Evolutionary conservation across 2,888 invertebrate species (phyloP).

Genomic region (Cinara cedri): DNA sequence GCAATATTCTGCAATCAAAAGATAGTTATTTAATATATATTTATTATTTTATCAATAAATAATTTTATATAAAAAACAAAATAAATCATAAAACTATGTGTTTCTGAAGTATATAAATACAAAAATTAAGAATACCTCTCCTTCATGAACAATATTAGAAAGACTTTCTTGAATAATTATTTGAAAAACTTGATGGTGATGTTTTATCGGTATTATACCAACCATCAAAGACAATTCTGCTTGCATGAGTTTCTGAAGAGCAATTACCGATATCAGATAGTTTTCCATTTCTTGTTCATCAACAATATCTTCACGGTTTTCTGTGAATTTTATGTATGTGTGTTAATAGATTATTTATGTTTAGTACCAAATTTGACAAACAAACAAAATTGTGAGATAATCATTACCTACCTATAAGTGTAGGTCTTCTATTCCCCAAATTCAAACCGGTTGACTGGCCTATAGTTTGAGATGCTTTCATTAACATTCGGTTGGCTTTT

Average conservation of each 20-base stretch:
- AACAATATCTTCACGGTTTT: conserved; percentile 68
- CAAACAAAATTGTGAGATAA: conserved; percentile 26
- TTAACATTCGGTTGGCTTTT: conserved; percentile 82
- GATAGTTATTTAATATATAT: conserved; percentile 30
- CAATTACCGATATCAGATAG: conserved; percentile 81
- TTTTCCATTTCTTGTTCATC: conserved; percentile 84
- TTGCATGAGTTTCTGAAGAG: conserved; percentile 83
- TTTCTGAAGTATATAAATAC: background rate
- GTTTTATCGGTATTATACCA: conserved; percentile 81
- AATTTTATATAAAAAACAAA: background rate
- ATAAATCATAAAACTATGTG: background rate
- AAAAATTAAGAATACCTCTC: conserved; percentile 69
- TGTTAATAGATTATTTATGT: conserved; percentile 22
- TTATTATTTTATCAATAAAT: too few relatives aligned
- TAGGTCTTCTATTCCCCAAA: conserved; percentile 68
- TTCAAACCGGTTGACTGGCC: conserved; percentile 82
- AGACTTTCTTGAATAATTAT: conserved; percentile 83
- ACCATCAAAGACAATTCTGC: conserved; percentile 83
- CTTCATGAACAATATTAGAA: conserved; percentile 83
- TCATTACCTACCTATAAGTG: conserved; percentile 62
- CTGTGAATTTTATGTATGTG: conserved; percentile 63
- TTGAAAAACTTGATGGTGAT: conserved; percentile 83
- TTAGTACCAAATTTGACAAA: conserved; percentile 3
- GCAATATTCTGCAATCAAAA: conserved; percentile 71
- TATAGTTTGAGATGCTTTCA: conserved; percentile 81